Conservation (phyloP, 2,888 invertebrate genomes). For the Oscheius sp. region DNA sequence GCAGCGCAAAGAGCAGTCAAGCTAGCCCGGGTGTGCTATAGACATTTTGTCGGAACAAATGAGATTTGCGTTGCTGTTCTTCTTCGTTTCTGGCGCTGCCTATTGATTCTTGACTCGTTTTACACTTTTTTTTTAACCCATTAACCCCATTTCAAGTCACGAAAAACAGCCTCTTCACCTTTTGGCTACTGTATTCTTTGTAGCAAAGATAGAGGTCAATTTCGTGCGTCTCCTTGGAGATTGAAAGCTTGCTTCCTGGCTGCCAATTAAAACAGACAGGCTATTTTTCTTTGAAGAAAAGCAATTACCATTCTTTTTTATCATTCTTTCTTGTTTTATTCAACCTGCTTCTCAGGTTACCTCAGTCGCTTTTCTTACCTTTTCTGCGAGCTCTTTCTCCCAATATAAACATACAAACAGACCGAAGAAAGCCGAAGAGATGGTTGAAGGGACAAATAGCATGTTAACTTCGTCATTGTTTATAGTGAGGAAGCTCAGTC, state of each 20-base stretch:
- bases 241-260: too few relatives aligned
- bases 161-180: too few relatives aligned
- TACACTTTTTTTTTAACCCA: too few relatives aligned
- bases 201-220: too few relatives aligned
- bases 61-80: neutral
- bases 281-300: too few relatives aligned
- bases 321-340: constrained; percentile 1
- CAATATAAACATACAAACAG: neutral
- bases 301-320: neutral
- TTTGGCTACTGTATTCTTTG: too few relatives aligned
- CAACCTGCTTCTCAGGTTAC: constrained; percentile 9
- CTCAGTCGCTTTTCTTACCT: neutral
- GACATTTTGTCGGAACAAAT: neutral
- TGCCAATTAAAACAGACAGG: too few relatives aligned
- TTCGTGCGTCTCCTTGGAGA: too few relatives aligned
- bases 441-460: constrained; percentile 7
- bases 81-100: neutral
- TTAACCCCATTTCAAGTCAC: too few relatives aligned
- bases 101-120: neutral
- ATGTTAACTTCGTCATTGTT: constrained; percentile 45
- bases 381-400: neutral
- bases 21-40: too few relatives aligned
- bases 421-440: constrained; percentile 11
- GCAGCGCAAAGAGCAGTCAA: too few relatives aligned
- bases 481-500: constrained; percentile 68